phyloP scores from a whole-genome alignment of 2,888 invertebrate genomes.

The Ennomos quercinarius region DNA sequence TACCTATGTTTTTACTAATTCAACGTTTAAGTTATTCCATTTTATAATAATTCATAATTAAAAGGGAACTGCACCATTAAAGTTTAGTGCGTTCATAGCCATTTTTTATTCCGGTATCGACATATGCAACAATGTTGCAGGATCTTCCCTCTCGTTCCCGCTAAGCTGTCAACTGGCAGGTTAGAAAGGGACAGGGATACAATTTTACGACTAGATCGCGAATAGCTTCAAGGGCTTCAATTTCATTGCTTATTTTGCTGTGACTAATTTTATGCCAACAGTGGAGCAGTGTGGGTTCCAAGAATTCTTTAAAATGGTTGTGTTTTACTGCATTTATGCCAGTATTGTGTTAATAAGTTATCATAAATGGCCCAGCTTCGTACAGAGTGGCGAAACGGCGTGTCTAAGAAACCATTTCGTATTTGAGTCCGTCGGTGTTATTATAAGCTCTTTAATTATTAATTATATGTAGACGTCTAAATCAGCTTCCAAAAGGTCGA shows the following conservation, averaged over 20 bases:
- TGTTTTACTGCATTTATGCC: constrained; percentile 44
- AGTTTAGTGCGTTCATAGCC: constrained; percentile 58
- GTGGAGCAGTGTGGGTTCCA: constrained; percentile 49
- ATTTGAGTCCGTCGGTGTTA: too few relatives aligned
- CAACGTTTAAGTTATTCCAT: constrained; percentile 15
- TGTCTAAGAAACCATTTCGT: too few relatives aligned
- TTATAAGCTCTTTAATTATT: too few relatives aligned
- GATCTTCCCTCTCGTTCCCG: constrained; percentile 51
- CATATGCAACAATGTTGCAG: constrained; percentile 70
- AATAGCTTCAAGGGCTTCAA: constrained; percentile 69
- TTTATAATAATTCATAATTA: constrained; percentile 38
- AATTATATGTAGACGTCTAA: too few relatives aligned
- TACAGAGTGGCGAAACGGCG: not conserved
- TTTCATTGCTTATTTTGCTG: constrained; percentile 79
- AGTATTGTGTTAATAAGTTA: constrained; percentile 38
- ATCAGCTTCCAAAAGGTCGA: too few relatives aligned
- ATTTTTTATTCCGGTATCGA: constrained; percentile 70
- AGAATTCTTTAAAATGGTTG: constrained; percentile 50
- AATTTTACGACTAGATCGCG: constrained; percentile 75
- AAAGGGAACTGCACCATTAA: constrained; percentile 34
- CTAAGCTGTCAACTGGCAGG: constrained; percentile 35
- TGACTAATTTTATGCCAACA: constrained; percentile 78
- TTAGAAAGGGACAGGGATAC: constrained; percentile 52
- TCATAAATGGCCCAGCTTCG: constrained; percentile 27
- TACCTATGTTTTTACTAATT: not conserved